Evolutionary conservation across 2,888 invertebrate species (phyloP), one percentile per base, ranked within the genome.

Genomic region (Chloromyia formosa): DNA sequence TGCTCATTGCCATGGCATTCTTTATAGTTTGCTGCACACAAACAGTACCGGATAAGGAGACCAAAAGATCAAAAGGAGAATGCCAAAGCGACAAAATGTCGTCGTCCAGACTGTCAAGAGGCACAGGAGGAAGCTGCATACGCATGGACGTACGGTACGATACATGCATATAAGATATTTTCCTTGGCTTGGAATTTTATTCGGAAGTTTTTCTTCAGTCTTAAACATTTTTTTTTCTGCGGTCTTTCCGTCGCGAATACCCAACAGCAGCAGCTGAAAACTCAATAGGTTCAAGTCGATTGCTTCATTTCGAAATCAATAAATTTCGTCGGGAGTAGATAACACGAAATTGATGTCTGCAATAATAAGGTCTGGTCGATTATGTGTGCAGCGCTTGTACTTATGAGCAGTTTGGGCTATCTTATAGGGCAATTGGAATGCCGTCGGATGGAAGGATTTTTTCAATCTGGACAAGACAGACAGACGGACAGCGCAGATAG

Each of bases 321-420:
- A 66, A 66, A 66, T 66, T 66, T 49, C 49, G 66, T 66, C 66
- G 66, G 66, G 66, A 66, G 66, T 49, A 45, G 66, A 66, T 66
- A 66, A 66, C 20, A 49, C 49, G 66, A 10, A 66, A 66, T 66
- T 66, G 49, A 66, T 66, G 66, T 14, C 42, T 66, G 66, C 23
- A 66, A 10, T 22, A 35, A 35, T 35, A 35, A 35, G 27, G 27
- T 35, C 27, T 35, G 27, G 27, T 35, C 27, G 27, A 35, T 35
- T 35, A 35, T 35, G n/a, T n/a, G n/a, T n/a, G n/a, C n/a, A n/a
- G n/a, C 7, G 27, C 27, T 35, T 35, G 27, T 35, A 35, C 27
- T 35, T 35, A 35, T 35, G 7, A 35, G 27, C 27, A 35, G 27
- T 35, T 35, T 35, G 3, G 27, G 27, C 27, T 35, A 35, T 35